Evolutionary conservation across 2,113 vertebrate species (phyloP).

Genomic region (Dunckerocampus dactyliophorus): DNA sequence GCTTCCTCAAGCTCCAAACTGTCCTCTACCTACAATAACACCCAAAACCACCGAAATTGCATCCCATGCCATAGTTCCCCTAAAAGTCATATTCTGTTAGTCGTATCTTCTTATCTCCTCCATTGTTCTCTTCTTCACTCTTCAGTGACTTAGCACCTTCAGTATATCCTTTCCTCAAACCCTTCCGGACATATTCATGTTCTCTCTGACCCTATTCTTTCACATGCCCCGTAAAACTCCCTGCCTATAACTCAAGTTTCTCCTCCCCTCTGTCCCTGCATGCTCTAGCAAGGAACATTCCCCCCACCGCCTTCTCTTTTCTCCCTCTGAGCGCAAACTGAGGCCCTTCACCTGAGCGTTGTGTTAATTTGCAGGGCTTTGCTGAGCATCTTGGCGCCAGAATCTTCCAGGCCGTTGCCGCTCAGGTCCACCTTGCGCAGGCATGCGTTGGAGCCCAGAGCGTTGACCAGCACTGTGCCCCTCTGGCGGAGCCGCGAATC

Average conservation of each 20-base stretch:
- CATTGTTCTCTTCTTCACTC: slow-evolving; percentile 7
- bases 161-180: slow-evolving; percentile 9
- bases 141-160: slow-evolving; percentile 16
- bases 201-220: slow-evolving; percentile 22
- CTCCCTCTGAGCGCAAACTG: background rate
- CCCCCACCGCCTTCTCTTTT: background rate
- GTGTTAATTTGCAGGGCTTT: slow-evolving; percentile 90
- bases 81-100: background rate
- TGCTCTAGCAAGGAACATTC: background rate
- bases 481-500: slow-evolving; percentile 84
- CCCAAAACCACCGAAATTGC: too few relatives aligned
- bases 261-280: background rate
- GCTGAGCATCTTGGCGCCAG: slow-evolving; percentile 88
- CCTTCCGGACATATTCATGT: slow-evolving; percentile 21
- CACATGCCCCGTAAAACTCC: slow-evolving; percentile 16
- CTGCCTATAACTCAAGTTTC: background rate
- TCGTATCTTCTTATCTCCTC: slow-evolving; percentile 21
- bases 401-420: slow-evolving; percentile 86
- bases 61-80: background rate
- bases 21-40: too few relatives aligned
- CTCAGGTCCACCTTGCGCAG: slow-evolving; percentile 85
- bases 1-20: too few relatives aligned
- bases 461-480: slow-evolving; percentile 84
- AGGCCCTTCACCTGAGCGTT: slow-evolving; percentile 74
- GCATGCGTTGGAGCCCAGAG: slow-evolving; percentile 85